Base-by-base conservation (phyloP, 2,113 vertebrate species). In the Pagrus major region DNA sequence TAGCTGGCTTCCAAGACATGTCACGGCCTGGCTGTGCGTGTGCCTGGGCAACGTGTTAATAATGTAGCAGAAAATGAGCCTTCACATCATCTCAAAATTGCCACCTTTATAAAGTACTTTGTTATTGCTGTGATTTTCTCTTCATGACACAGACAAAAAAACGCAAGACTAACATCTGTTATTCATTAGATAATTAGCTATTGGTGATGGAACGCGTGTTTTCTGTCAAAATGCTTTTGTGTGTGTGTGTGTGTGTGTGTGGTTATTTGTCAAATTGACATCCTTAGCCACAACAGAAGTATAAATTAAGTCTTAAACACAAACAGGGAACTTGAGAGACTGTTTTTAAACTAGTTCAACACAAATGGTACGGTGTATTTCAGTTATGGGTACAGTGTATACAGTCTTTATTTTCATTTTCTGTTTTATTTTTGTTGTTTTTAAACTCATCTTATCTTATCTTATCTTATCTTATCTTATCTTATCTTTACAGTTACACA, bases 31-130 rank as follows among this genome's bases (percentile, higher is more conserved):
- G 21, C 67, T 67, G 33, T 63, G 76, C 4, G 10, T 61, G 35
- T 71, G 52, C 39, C 27, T 12, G 52, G 27, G 27, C 51, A 63
- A 54, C 64, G 74, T 71, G 63, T 73, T 73, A 66, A 81, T 81
- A 76, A 81, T 81, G 37, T 23, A 68, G 44, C 16, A 49, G 9
- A 80, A 70, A 70, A 81, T 59, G 9, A 80, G 47, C 52, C 29
- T 49, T 71, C 60, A 69, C 31, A 67, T 59, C 21, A 25, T 12
- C 42, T 51, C 14, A 29, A 49, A 72, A 55, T 44, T 60, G 35
- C 33, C 51, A 66, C 44, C 29, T 1, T 5, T 23, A n/a, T 71
- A 25, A 72, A 21, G 60, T 54, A 42, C 49, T 54, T 6, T 46
- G 23, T 14, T 16, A 31, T 56, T 33, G 7, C 46, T 55, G 4